Base-by-base conservation (phyloP, 1,140 invertebrate species). In the Conus betulinus region DNA sequence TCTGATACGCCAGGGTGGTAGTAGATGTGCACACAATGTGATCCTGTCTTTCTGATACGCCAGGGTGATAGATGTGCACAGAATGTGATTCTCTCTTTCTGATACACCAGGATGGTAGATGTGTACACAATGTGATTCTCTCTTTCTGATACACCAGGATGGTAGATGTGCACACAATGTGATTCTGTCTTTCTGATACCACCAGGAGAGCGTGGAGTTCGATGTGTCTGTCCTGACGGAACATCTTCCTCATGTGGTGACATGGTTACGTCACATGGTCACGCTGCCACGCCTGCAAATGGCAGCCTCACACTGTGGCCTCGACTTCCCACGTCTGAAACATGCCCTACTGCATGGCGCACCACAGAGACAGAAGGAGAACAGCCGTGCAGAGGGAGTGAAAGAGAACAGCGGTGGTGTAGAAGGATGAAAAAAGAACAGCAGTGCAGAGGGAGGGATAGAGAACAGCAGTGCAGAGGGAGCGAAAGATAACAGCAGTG, bases 201-300 rank as follows among this genome's bases (percentile, higher is more conserved):
- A 81, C 55, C 67, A 84, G 84, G 67, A 85, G 84, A 11, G 63
- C 25, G 10, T 89, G 53, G 8, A 86, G n/a, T 92, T 93, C 87
- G 86, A 89, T 27, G 78, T n/a, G 8, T 15, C 11, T 57, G 71
- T 15, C 25, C 52, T 92, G 3, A 25, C 13, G 20, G 52, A 87
- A 2, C 78, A 91, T 78, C 51, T 93, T 93, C 91, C 92, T 15
- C 88, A 84, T 10, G 89, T 94, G 53, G 52, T 92, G n/a, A 85
- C 88, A 71, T 94, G 94, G 94, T 88, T 92, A 67, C 27, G 78
- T 84, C 93, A 94, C 89, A 93, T 94, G 90, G 74, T 86, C 53
- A 84, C 87, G 17, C 74, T 94, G 76, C 90, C 92, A 20, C 90
- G 90, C 57, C 90, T 94, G 20, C 87, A 91, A 51, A 74, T 85